These are phyloP conservation scores for Melanotaenia boesemani DNA, from an alignment of 2,797 vertebrate species.

Conservation along the genomic window DNA sequence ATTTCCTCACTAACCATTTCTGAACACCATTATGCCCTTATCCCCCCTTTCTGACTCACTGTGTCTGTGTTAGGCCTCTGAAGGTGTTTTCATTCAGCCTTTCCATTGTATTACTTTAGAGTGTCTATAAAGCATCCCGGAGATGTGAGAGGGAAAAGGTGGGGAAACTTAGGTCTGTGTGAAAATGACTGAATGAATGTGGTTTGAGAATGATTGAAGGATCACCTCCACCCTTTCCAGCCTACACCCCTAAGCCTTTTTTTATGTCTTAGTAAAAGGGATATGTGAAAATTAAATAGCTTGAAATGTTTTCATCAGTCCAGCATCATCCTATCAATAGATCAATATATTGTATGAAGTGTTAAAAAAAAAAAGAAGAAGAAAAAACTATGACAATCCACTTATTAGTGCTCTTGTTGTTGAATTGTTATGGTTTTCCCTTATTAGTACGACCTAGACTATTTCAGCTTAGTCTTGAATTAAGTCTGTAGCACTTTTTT, in stretches of 20 bases:
- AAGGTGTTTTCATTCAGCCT: conserved; percentile 80
- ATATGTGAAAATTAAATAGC: conserved; percentile 66
- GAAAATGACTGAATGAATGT: conserved; percentile 57
- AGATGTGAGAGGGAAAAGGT: conserved; percentile 38
- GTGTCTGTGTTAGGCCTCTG: conserved; percentile 68
- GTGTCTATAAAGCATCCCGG: conserved; percentile 30
- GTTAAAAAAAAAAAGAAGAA: conserved; percentile 51
- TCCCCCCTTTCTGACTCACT: conserved; percentile 21
- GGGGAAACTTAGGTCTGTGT: conserved; percentile 37
- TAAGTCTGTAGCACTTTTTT: conserved; percentile 75
- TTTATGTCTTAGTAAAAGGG: conserved; percentile 76
- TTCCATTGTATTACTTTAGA: conserved; percentile 81
- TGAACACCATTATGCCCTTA: conserved; percentile 31
- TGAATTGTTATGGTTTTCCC: conserved; percentile 57
- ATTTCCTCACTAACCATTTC: conserved; percentile 48
- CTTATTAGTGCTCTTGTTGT: conserved; percentile 65
- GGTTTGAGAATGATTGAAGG: conserved; percentile 53
- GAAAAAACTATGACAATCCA: conserved; percentile 71
- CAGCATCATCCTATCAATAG: conserved; percentile 70
- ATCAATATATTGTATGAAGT: conserved; percentile 66
- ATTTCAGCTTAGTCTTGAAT: conserved; percentile 62
- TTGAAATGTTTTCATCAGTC: conserved; percentile 70
- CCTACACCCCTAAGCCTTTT: conserved; percentile 44
- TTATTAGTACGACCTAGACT: conserved; percentile 52
- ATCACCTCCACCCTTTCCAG: conserved; percentile 31